phyloP scores from a whole-genome alignment of 1,140 invertebrate genomes.

The Lineus longissimus region DNA sequence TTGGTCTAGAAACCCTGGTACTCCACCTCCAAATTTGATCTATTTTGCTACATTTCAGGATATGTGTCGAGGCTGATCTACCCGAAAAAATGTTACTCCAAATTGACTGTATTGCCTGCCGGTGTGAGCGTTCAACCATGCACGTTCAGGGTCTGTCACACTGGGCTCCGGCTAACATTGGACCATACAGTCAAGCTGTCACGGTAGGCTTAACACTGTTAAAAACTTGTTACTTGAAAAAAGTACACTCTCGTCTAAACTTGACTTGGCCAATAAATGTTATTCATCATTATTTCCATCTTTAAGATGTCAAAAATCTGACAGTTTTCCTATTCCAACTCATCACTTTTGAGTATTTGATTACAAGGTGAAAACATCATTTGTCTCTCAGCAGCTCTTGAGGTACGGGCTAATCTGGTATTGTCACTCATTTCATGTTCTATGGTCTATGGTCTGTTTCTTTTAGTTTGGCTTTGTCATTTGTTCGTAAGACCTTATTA shows the following conservation, averaged over 20 bases:
- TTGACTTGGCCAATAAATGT: not conserved
- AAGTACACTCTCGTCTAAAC: no score
- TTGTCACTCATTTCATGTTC: no score
- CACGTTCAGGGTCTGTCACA: conserved; percentile 92
- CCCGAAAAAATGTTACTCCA: conserved; percentile 68
- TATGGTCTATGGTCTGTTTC: not conserved
- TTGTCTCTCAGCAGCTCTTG: no score
- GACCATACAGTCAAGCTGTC: conserved; percentile 89
- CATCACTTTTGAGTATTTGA: no score
- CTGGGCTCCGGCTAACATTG: conserved; percentile 94
- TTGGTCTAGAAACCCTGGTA: not conserved
- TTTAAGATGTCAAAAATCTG: not conserved
- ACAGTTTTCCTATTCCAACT: no score
- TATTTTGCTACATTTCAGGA: conserved; percentile 55
- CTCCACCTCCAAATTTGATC: not conserved
- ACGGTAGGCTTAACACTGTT: conserved; percentile 60
- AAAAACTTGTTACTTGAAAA: not conserved
- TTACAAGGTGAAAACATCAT: no score
- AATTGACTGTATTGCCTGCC: conserved; percentile 60
- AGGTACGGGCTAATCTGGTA: no score
- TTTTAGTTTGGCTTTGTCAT: not conserved
- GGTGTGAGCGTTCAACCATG: conserved; percentile 63
- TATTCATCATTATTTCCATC: not conserved
- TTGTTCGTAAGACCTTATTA: no score
- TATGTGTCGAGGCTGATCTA: conserved; percentile 79